A percentile compares a stretch with the other conserved stretches of the same genome.
These are phyloP conservation scores for Zelleria hepariella DNA, from an alignment of 2,888 invertebrate species.

Conservation along the genomic window DNA sequence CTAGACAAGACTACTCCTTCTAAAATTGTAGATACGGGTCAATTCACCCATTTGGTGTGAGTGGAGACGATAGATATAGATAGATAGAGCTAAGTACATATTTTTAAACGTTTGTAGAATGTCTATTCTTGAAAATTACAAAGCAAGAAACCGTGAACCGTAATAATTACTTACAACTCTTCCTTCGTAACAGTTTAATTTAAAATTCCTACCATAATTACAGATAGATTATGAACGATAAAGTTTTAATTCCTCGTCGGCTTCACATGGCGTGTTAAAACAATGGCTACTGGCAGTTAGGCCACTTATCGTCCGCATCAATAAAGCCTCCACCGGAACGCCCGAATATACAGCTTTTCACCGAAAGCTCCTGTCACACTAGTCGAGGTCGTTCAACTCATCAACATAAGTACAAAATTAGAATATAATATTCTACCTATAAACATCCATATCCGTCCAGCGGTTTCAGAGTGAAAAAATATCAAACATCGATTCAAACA, in stretches of 20 bases:
- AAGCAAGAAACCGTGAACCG: neutral
- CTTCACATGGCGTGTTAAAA: constrained; percentile 56
- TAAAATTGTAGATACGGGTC: too few species aligned
- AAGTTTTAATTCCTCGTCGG: constrained; percentile 38
- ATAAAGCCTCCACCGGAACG: constrained; percentile 54
- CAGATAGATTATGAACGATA: constrained; percentile 50
- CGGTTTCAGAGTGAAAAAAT: too few species aligned
- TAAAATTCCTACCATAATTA: constrained; percentile 32
- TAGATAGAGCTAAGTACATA: too few species aligned
- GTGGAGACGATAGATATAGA: too few species aligned
- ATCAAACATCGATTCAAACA: too few species aligned
- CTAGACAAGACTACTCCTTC: too few species aligned
- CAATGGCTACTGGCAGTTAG: constrained; percentile 64
- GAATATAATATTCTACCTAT: too few species aligned
- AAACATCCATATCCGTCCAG: too few species aligned
- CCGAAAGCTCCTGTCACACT: too few species aligned
- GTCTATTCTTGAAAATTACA: neutral
- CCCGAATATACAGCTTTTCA: constrained; percentile 33
- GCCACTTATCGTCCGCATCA: constrained; percentile 54
- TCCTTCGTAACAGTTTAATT: neutral
- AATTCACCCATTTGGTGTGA: too few species aligned
- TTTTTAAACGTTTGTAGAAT: neutral
- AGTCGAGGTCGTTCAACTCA: too few species aligned
- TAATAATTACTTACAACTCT: neutral
- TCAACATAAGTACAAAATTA: too few species aligned